Conservation (phyloP, 2,888 invertebrate genomes). For the Strigamia crassipes region DNA sequence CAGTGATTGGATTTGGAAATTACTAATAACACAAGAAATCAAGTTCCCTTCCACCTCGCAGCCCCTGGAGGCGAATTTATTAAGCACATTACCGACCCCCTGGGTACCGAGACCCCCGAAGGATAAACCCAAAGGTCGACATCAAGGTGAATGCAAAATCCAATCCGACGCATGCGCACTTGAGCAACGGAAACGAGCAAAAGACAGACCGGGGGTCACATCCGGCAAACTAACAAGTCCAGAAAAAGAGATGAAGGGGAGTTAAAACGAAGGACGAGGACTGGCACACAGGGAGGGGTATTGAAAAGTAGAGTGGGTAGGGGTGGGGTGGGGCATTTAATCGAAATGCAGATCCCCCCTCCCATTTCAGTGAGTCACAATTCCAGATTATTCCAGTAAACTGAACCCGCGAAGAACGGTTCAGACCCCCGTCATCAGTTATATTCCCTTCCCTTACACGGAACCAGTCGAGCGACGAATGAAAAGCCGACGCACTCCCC, state of each 20-base stretch:
- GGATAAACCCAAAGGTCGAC: not conserved
- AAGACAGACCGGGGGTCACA: constrained; percentile 15
- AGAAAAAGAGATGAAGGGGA: constrained; percentile 1
- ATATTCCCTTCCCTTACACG: constrained; percentile 42
- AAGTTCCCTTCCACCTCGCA: constrained; percentile 37
- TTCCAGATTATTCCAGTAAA: constrained; percentile 42
- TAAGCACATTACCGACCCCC: constrained; percentile 35
- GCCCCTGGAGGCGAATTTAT: constrained; percentile 33
- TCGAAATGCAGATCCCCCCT: constrained; percentile 41
- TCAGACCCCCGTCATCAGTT: constrained; percentile 42
- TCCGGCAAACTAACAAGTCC: constrained; percentile 31
- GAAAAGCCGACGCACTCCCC: constrained; percentile 42
- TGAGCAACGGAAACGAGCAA: not conserved
- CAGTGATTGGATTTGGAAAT: constrained; percentile 42
- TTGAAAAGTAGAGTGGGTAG: constrained; percentile 5
- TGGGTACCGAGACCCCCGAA: not conserved
- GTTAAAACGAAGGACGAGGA: not conserved
- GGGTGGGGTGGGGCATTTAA: constrained; percentile 27
- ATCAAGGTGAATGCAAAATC: not conserved
- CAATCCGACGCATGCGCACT: constrained; percentile 16
- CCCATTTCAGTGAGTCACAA: constrained; percentile 42
- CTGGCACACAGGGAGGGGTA: not conserved
- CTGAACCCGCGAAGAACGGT: constrained; percentile 42
- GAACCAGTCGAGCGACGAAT: constrained; percentile 42
- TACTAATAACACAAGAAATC: constrained; percentile 42